These are phyloP conservation scores for Hycleus phaleratus DNA, from an alignment of 1,140 invertebrate species.

Conservation along the genomic window DNA sequence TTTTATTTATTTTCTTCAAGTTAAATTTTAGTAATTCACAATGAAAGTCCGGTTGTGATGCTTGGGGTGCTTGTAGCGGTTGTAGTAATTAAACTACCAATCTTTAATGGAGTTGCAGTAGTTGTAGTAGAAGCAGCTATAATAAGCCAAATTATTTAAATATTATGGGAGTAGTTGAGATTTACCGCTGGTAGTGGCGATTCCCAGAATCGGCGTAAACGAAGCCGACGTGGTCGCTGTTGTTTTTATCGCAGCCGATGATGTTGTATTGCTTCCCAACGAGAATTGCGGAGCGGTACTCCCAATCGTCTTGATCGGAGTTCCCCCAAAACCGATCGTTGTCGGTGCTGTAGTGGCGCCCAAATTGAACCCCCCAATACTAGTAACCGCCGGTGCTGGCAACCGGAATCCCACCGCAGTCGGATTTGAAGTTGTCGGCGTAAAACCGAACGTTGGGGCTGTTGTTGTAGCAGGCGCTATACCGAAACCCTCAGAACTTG, in stretches of 20 bases:
- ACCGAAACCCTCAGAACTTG: slow-evolving; percentile 6
- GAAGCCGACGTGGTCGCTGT: slow-evolving; percentile 25
- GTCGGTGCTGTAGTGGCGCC: slow-evolving; percentile 26
- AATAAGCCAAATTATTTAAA: neutral
- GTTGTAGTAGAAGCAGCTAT: slow-evolving; percentile 23
- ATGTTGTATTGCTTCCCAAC: slow-evolving; percentile 18
- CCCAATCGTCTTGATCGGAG: neutral
- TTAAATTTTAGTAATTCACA: too few relatives aligned
- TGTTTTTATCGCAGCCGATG: slow-evolving; percentile 11
- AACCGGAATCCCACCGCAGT: slow-evolving; percentile 1
- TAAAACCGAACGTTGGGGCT: slow-evolving; percentile 16
- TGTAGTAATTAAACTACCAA: slow-evolving; percentile 6
- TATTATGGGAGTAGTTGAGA: slow-evolving; percentile 23
- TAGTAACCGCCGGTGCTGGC: slow-evolving; percentile 5
- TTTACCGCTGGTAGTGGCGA: slow-evolving; percentile 19
- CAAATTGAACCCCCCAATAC: slow-evolving; percentile 22
- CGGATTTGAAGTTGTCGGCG: neutral
- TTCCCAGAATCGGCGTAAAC: slow-evolving; percentile 30
- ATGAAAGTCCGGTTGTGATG: slow-evolving; percentile 21
- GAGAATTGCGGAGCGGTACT: neutral
- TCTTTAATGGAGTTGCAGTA: slow-evolving; percentile 21
- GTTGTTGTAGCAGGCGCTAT: slow-evolving; percentile 21
- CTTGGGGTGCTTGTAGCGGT: slow-evolving; percentile 6
- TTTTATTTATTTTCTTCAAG: too few relatives aligned
- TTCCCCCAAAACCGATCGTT: neutral